A percentile compares a stretch with the other conserved stretches of the same genome.
Conservation (phyloP, 1,140 invertebrate genomes). For the Zaprionus kolodkinae region DNA sequence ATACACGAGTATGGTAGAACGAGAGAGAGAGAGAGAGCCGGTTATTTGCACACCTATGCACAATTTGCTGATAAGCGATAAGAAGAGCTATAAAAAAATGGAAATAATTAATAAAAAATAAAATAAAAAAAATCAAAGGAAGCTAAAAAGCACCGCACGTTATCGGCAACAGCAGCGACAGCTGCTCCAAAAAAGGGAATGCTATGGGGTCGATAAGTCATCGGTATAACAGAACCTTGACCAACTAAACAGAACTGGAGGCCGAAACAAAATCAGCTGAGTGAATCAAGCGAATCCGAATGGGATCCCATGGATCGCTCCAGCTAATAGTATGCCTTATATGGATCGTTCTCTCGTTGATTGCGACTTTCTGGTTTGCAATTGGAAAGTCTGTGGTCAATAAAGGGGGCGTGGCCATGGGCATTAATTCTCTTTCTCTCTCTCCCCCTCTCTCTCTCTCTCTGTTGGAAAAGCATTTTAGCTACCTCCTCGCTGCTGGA, state of each 20-base stretch:
- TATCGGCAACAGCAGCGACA: conserved; percentile 30
- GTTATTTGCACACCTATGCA: conserved; percentile 39
- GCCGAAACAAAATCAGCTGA: conserved; percentile 60
- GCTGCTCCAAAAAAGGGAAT: conserved; percentile 20
- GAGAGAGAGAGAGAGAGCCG: conserved; percentile 4
- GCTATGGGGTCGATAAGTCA: conserved; percentile 50
- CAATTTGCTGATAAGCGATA: conserved; percentile 29
- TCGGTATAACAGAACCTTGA: conserved; percentile 58
- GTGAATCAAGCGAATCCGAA: not conserved
- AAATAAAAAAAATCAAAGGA: conserved; percentile 26
- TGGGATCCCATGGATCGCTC: conserved; percentile 14
- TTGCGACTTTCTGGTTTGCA: conserved; percentile 36
- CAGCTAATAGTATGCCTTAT: conserved; percentile 25
- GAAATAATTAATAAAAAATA: conserved; percentile 21
- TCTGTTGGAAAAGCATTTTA: conserved; percentile 43
- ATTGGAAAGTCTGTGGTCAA: conserved; percentile 71
- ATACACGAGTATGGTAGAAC: no score
- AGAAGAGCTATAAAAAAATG: not conserved
- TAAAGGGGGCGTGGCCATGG: conserved; percentile 65
- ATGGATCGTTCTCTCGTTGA: not conserved
- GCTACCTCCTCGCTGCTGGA: not conserved
- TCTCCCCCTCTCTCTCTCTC: not conserved
- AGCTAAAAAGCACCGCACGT: conserved; percentile 18
- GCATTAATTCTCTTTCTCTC: conserved; percentile 11
- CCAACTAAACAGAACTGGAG: conserved; percentile 69